These are phyloP conservation scores for Neocrepidodera transversa DNA, from an alignment of 2,888 invertebrate species.

Conservation along the genomic window DNA sequence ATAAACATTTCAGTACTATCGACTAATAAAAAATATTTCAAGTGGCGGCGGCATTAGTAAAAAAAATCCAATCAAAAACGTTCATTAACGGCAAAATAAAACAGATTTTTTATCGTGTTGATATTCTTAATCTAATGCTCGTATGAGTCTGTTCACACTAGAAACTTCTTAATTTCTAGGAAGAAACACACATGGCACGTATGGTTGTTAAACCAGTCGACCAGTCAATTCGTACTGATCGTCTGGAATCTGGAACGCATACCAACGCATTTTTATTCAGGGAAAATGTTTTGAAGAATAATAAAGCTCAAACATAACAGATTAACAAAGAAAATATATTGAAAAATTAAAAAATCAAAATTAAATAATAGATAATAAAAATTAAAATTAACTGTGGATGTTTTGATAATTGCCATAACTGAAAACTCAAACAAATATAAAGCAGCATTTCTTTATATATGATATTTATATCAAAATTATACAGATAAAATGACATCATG, in stretches of 20 bases:
- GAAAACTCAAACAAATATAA: too few species aligned
- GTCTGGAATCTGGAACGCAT: neutral
- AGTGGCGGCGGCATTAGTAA: conserved; percentile 21
- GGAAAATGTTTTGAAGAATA: neutral
- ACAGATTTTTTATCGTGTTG: conserved; percentile 40
- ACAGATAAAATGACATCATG: too few species aligned
- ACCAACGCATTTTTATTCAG: neutral
- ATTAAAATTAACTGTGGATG: too few species aligned
- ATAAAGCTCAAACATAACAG: too few species aligned
- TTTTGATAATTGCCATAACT: too few species aligned
- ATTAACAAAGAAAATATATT: too few species aligned
- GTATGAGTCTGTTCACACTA: conserved; percentile 44
- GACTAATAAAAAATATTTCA: conserved; percentile 4
- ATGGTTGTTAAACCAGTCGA: conserved; percentile 35
- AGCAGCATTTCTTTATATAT: too few species aligned
- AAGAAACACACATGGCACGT: conserved; percentile 45
- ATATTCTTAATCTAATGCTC: conserved; percentile 39
- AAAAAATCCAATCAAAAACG: conserved; percentile 19
- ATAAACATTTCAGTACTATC: neutral
- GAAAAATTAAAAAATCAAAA: too few species aligned
- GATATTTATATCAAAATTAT: too few species aligned
- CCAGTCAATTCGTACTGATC: conserved; percentile 29
- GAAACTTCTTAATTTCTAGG: conserved; percentile 43
- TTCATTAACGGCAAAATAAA: conserved; percentile 29
- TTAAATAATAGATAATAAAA: too few species aligned